These are phyloP conservation scores for Drosophila erecta DNA, from an alignment of 1,140 invertebrate genomes.

Conservation along the genomic window DNA sequence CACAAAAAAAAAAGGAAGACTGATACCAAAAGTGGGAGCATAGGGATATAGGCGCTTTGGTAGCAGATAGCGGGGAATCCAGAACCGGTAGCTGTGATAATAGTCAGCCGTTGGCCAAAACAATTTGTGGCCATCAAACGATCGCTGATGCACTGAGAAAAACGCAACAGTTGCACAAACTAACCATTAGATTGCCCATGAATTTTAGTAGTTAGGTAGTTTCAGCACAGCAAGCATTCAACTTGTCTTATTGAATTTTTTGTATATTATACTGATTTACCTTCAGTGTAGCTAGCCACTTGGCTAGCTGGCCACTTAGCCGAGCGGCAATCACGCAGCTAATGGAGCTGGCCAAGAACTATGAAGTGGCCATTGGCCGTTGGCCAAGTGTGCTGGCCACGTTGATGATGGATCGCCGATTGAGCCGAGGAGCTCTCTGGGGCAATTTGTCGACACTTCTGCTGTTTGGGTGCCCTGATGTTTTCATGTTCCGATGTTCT, in stretches of 20 bases:
- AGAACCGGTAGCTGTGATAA: conserved; percentile 70
- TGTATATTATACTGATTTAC: not conserved
- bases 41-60: not conserved
- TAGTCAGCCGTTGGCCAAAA: conserved; percentile 59
- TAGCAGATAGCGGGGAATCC: not conserved
- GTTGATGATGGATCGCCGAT: conserved; percentile 37
- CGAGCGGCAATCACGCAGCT: conserved; percentile 32
- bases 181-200: too few species aligned
- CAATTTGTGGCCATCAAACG: conserved; percentile 23
- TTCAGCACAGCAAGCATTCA: too few species aligned
- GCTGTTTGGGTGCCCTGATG: conserved; percentile 11
- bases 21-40: not conserved
- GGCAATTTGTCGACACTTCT: conserved; percentile 78
- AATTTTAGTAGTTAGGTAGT: not conserved
- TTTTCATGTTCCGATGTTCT: too few species aligned
- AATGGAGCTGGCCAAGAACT: conserved; percentile 37
- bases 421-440: conserved; percentile 16
- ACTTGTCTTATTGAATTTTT: too few species aligned
- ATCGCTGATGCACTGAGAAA: conserved; percentile 9
- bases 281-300: conserved; percentile 9
- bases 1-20: not conserved
- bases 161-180: not conserved
- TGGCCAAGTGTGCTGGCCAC: conserved; percentile 64
- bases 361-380: conserved; percentile 39
- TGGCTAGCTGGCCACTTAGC: conserved; percentile 19